A percentile compares a stretch with the other conserved stretches of the same genome.
Evolutionary conservation across 2,888 invertebrate species (phyloP).

Genomic region (Lycaena phlaeas): DNA sequence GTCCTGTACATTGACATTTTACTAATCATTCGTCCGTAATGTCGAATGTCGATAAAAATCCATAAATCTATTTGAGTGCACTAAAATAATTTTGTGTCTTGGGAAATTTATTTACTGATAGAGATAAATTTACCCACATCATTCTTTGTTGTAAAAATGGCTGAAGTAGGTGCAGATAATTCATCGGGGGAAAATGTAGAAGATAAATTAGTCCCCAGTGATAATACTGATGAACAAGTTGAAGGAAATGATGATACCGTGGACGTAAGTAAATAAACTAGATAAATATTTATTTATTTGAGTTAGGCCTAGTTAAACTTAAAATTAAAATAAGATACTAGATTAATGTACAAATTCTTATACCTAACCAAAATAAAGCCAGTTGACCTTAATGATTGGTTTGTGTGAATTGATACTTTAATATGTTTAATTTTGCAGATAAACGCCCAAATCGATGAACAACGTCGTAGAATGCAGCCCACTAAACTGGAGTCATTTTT

Average conservation of each 20-base stretch:
- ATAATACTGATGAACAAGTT: constrained; percentile 28
- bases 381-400: constrained; percentile 3
- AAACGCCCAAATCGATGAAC: constrained; percentile 57
- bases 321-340: not conserved
- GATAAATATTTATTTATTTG: not conserved
- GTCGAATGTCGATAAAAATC: constrained; percentile 17
- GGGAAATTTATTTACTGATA: not conserved
- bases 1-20: not conserved
- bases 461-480: constrained; percentile 69
- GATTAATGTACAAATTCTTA: not conserved
- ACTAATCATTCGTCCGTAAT: constrained; percentile 1
- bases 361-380: constrained; percentile 1
- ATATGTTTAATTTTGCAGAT: constrained; percentile 48
- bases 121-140: too few relatives aligned
- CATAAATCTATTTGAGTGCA: constrained; percentile 10
- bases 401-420: too few relatives aligned
- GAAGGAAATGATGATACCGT: constrained; percentile 32
- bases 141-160: constrained; percentile 21
- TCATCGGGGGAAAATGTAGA: constrained; percentile 28
- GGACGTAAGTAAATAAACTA: constrained; percentile 37
- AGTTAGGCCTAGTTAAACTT: not conserved
- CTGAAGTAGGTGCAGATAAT: constrained; percentile 27
- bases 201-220: constrained; percentile 32
- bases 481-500: constrained; percentile 84
- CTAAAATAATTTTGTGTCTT: constrained; percentile 11